Evolutionary conservation across 2,113 vertebrate genomes (phyloP).

Genomic region (Nematolebias whitei): DNA sequence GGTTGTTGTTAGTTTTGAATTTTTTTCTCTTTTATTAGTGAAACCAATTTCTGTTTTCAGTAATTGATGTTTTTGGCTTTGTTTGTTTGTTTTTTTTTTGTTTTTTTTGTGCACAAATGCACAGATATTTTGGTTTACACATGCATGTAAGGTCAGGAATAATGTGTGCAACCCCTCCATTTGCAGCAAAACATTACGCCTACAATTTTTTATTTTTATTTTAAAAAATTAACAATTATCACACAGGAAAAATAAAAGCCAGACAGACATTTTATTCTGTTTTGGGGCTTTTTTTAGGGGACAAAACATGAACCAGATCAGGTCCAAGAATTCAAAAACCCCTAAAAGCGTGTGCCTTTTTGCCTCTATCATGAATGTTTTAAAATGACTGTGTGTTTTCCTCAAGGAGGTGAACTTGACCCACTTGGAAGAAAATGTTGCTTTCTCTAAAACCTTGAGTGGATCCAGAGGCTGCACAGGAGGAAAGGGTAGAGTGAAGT

Average conservation of each 20-base stretch:
- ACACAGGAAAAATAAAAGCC: constrained; percentile 11
- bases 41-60: background rate
- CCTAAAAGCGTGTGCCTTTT: constrained; percentile 1
- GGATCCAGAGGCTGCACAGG: constrained; percentile 34
- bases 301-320: constrained; percentile 11
- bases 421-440: constrained; percentile 35
- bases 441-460: constrained; percentile 27
- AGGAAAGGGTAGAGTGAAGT: constrained; percentile 13
- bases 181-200: constrained; percentile 2
- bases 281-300: constrained; percentile 21
- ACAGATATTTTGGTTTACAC: background rate
- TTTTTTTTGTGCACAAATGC: background rate
- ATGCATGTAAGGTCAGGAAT: background rate
- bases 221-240: constrained; percentile 52
- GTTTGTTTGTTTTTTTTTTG: no score
- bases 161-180: background rate
- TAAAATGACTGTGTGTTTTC: constrained; percentile 36
- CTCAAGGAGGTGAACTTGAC: constrained; percentile 38
- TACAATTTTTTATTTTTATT: no score
- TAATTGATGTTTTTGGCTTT: no score
- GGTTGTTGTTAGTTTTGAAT: no score
- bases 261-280: background rate
- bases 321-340: constrained; percentile 14
- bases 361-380: constrained; percentile 49
- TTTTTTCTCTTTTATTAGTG: background rate